Evolutionary conservation across 1,140 invertebrate species (phyloP), one percentile per base, ranked within the genome.

Genomic region (Drosophila rufa): DNA sequence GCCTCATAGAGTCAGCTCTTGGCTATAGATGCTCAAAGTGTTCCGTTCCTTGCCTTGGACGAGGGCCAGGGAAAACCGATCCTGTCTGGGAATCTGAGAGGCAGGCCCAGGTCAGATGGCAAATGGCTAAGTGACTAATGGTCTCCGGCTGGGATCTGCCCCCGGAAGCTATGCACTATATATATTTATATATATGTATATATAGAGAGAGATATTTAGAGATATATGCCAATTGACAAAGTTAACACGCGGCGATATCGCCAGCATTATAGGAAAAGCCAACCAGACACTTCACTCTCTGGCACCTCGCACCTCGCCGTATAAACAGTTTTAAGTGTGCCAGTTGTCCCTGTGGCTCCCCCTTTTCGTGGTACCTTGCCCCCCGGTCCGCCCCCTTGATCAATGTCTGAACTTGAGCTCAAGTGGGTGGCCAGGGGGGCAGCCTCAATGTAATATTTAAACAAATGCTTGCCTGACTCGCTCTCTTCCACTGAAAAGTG

Each of bases 191-290:
- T 27, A 19, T 46, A 19, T 2, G 19, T 22, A 14, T 47, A 22
- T 47, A 12, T 5, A 6, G 2, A 30, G 27, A 27, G 27, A 6
- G 5, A 33, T 55, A 15, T 40, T 15, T 25, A 56, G 25, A 40
- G 40, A 56, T 40, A 40, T 56, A 47, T 70, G 84, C 48, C 80
- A 82, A 80, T 80, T 87, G 76, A 76, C 61, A 76, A 70, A 82
- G 69, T 75, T 55, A 84, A 79, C 70, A 87, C 36, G 25, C 19
- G 64, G 47, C 27, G 47, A 53, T 68, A 68, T 67, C 64, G 66
- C 27, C 66, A 27, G 14, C 19, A 25, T 30, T 19, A 65, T 58
- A 45, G 30, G 57, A 66, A 66, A 62, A 62, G 40, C 27, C 40
- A 66, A 42, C 36, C 43, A 73, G 51, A 42, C 69, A 73, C 69